These are phyloP conservation scores for Patiria miniata DNA, from an alignment of 35 echinoderm and acorn worm genomes.

Conservation along the genomic window DNA sequence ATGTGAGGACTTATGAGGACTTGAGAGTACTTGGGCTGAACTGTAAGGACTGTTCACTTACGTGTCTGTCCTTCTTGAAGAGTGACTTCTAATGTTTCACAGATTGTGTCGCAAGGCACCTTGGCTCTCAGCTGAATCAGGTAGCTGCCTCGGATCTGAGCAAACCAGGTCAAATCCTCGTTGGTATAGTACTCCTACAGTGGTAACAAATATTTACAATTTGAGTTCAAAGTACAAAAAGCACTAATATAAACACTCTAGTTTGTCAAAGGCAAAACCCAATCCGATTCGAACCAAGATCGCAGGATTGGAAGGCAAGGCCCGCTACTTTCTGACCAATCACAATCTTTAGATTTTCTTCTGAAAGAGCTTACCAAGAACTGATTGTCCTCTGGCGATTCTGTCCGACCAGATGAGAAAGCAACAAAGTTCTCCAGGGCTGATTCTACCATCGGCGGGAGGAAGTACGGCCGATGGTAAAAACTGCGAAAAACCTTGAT, in stretches of 20 bases:
- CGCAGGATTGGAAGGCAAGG: background rate
- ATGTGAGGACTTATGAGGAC: too few species aligned
- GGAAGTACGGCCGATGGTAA: slow-evolving; percentile 51
- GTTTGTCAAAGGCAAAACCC: too few species aligned
- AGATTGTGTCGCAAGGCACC: slow-evolving; percentile 27
- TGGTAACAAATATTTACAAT: background rate
- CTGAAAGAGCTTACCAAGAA: background rate
- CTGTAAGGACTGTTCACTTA: too few species aligned
- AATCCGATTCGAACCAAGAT: background rate
- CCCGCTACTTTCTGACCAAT: background rate
- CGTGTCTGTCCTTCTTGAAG: slow-evolving; percentile 59
- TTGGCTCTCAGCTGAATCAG: slow-evolving; percentile 32
- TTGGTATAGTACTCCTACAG: background rate
- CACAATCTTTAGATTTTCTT: background rate
- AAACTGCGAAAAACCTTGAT: slow-evolving; percentile 36
- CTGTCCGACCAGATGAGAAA: background rate
- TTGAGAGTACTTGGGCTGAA: too few species aligned
- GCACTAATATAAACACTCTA: too few species aligned
- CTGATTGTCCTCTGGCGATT: background rate
- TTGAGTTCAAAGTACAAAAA: too few species aligned
- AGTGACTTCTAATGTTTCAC: background rate
- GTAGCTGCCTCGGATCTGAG: slow-evolving; percentile 55
- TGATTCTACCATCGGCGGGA: slow-evolving; percentile 54
- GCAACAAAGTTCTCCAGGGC: slow-evolving; percentile 10
- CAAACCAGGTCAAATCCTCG: slow-evolving; percentile 46